Conservation (phyloP, 2,888 invertebrate species). For the Chymomyza caudatula region DNA sequence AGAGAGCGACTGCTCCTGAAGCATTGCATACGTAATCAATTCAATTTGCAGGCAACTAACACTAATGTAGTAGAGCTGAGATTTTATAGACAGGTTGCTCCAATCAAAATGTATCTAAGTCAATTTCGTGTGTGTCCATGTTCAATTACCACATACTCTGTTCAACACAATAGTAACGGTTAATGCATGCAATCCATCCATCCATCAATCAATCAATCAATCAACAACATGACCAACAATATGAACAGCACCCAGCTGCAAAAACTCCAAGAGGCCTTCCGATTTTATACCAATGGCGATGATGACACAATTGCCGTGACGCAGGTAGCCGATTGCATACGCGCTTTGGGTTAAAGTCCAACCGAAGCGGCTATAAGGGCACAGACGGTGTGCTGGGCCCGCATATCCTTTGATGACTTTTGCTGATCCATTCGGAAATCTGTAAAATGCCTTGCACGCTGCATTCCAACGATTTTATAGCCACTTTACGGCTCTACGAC, state of each 20-base stretch:
- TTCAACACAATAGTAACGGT: too few relatives aligned
- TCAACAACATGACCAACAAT: slow-evolving; percentile 23
- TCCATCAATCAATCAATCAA: not conserved
- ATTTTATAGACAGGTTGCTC: slow-evolving; percentile 24
- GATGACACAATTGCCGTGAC: slow-evolving; percentile 43
- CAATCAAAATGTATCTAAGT: slow-evolving; percentile 58
- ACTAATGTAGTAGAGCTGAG: not conserved
- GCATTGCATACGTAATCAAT: not conserved
- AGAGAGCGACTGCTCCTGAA: not conserved
- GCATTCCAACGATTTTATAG: slow-evolving; percentile 28
- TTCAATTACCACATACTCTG: too few relatives aligned
- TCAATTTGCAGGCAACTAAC: not conserved
- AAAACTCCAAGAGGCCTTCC: slow-evolving; percentile 32
- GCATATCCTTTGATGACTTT: slow-evolving; percentile 47
- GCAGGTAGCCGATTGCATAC: slow-evolving; percentile 47
- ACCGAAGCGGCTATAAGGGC: slow-evolving; percentile 31
- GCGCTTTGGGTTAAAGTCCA: slow-evolving; percentile 50
- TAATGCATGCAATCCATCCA: too few relatives aligned
- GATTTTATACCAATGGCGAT: slow-evolving; percentile 21
- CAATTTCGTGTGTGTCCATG: slow-evolving; percentile 26
- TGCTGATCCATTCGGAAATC: slow-evolving; percentile 30
- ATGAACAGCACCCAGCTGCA: slow-evolving; percentile 15
- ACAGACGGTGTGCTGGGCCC: slow-evolving; percentile 20
- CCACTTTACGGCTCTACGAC: slow-evolving; percentile 33
- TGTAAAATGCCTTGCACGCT: not conserved